phyloP scores from a whole-genome alignment of 2,888 invertebrate genomes.

The Sceliomorpha sp. region DNA sequence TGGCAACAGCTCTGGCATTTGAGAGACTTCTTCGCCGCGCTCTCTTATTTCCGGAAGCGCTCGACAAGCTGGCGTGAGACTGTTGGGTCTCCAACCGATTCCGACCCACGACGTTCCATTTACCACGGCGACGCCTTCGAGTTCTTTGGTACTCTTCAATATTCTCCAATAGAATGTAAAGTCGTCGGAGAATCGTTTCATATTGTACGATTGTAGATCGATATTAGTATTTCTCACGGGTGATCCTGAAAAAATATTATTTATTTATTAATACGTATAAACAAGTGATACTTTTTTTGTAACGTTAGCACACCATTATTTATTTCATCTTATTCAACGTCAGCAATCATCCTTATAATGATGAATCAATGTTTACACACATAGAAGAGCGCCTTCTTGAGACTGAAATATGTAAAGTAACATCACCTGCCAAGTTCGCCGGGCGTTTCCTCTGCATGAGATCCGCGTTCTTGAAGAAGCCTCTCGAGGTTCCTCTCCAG shows the following conservation, averaged over 20 bases:
- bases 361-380: too few species aligned
- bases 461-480: conserved; percentile 81
- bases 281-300: too few species aligned
- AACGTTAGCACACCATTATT: too few species aligned
- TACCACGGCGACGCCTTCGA: conserved; percentile 93
- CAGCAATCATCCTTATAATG: too few species aligned
- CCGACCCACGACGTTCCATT: conserved; percentile 91
- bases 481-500: conserved; percentile 86
- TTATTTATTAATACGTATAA: too few species aligned
- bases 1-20: conserved; percentile 77
- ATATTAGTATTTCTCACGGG: conserved; percentile 87
- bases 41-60: conserved; percentile 88
- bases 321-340: too few species aligned
- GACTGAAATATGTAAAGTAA: too few species aligned
- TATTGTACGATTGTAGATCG: conserved; percentile 87
- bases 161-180: conserved; percentile 93
- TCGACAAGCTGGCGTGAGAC: conserved; percentile 87
- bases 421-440: conserved; percentile 74
- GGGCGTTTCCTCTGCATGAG: conserved; percentile 71
- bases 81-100: conserved; percentile 94
- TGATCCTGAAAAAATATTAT: conserved; percentile 86
- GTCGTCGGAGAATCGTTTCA: conserved; percentile 86
- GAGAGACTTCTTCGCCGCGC: conserved; percentile 49
- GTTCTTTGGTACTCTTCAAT: conserved; percentile 89
- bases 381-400: too few species aligned